A percentile compares a stretch with the other conserved stretches of the same genome.
Evolutionary conservation across 1,140 invertebrate genomes (phyloP).

Genomic region (Trichonephila clavata): DNA sequence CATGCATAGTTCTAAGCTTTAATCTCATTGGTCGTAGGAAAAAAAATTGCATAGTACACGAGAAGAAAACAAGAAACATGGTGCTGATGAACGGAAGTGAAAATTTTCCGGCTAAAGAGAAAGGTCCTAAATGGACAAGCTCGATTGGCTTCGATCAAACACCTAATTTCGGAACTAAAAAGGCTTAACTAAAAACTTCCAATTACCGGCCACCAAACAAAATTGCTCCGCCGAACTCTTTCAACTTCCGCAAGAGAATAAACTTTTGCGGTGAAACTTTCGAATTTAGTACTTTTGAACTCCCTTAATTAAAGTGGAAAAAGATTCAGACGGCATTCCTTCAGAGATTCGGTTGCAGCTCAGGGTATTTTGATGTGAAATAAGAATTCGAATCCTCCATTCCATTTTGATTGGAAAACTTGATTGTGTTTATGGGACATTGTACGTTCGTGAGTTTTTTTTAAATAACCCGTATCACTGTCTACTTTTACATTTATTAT

Average conservation of each 20-base stretch:
- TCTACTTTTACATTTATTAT: no score
- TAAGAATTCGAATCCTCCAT: background rate
- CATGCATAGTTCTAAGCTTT: slow-evolving; percentile 40
- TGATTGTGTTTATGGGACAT: background rate
- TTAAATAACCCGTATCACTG: no score
- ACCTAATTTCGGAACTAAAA: slow-evolving; percentile 65
- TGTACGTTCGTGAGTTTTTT: background rate
- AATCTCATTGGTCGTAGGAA: slow-evolving; percentile 23
- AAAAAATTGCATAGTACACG: background rate
- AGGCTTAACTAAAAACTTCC: slow-evolving; percentile 68
- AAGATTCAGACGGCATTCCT: slow-evolving; percentile 58
- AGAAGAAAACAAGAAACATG: slow-evolving; percentile 16
- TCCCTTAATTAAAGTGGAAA: slow-evolving; percentile 67
- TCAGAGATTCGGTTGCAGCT: background rate
- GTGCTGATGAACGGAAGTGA: slow-evolving; percentile 32
- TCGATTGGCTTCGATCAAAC: slow-evolving; percentile 62
- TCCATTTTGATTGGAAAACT: background rate
- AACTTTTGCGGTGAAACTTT: slow-evolving; percentile 52
- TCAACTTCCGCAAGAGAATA: slow-evolving; percentile 48
- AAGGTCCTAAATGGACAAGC: slow-evolving; percentile 56
- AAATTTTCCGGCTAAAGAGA: background rate
- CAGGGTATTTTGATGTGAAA: background rate
- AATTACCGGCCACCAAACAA: slow-evolving; percentile 34
- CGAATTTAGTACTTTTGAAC: slow-evolving; percentile 62
- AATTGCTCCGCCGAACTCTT: slow-evolving; percentile 37